Conservation (phyloP, 2,888 invertebrate genomes). For the Lottia gigantea region DNA sequence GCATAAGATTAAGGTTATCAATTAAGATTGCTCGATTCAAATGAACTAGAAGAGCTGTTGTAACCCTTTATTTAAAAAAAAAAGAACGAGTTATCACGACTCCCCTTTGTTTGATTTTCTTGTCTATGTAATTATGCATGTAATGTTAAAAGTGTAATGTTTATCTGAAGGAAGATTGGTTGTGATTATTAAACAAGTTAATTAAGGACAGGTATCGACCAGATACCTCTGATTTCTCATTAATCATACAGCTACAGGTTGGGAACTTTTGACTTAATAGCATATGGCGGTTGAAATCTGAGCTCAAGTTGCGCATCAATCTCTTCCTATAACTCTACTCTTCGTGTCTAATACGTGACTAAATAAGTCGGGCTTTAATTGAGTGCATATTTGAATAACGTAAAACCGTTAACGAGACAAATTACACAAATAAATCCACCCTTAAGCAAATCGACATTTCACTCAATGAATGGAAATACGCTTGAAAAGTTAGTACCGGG, state of each 20-base stretch:
- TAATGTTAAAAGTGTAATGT: too few relatives aligned
- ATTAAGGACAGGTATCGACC: neutral
- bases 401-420: slow-evolving; percentile 11
- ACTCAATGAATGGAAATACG: neutral
- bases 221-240: neutral
- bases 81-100: too few relatives aligned
- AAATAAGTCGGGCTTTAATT: slow-evolving; percentile 5
- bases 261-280: slow-evolving; percentile 10
- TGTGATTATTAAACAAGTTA: too few relatives aligned
- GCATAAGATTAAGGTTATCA: too few relatives aligned
- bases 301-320: neutral
- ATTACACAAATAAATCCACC: slow-evolving; percentile 10
- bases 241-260: slow-evolving; percentile 1
- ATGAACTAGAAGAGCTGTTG: too few relatives aligned
- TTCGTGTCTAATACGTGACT: slow-evolving; percentile 10
- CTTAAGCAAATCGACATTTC: slow-evolving; percentile 9
- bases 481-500: slow-evolving; percentile 8
- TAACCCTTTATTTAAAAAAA: too few relatives aligned
- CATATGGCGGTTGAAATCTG: slow-evolving; percentile 5
- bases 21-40: too few relatives aligned
- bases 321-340: slow-evolving; percentile 4
- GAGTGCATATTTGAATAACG: slow-evolving; percentile 11
- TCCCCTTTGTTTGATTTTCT: too few relatives aligned
- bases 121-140: too few relatives aligned
- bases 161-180: too few relatives aligned